A percentile compares a stretch with the other conserved stretches of the same genome.
These are phyloP conservation scores for Suricata suricatta DNA, from an alignment of 2,113 vertebrate genomes.

Conservation along the genomic window DNA sequence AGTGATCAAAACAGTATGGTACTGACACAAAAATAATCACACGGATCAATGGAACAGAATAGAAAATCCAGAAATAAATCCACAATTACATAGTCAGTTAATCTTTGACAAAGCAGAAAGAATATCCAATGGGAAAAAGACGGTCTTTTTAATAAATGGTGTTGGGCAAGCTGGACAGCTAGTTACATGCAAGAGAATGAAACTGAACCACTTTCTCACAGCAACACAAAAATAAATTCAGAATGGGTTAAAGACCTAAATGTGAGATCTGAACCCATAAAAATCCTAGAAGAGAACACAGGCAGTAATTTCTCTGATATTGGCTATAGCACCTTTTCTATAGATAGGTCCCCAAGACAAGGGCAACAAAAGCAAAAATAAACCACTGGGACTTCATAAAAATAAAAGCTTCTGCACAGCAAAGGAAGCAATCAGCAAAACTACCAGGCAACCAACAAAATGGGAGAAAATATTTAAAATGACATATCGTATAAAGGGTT, in stretches of 20 bases:
- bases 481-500: not conserved
- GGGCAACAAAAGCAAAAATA: not conserved
- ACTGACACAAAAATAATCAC: not conserved
- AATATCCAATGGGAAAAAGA: not conserved
- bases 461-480: no score
- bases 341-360: not conserved
- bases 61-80: not conserved
- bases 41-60: not conserved
- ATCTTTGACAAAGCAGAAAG: not conserved
- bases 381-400: not conserved
- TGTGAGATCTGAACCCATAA: not conserved
- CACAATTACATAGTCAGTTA: not conserved
- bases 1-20: not conserved
- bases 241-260: not conserved
- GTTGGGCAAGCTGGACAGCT: not conserved
- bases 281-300: not conserved
- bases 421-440: not conserved
- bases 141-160: not conserved
- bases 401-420: not conserved
- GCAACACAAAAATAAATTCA: not conserved
- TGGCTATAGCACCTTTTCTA: not conserved
- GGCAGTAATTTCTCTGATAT: not conserved
- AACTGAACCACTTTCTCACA: not conserved
- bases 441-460: no score
- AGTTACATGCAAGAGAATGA: not conserved